Base-by-base conservation (phyloP, 2,888 invertebrate species). In the Lordiphosa fenestrarum region DNA sequence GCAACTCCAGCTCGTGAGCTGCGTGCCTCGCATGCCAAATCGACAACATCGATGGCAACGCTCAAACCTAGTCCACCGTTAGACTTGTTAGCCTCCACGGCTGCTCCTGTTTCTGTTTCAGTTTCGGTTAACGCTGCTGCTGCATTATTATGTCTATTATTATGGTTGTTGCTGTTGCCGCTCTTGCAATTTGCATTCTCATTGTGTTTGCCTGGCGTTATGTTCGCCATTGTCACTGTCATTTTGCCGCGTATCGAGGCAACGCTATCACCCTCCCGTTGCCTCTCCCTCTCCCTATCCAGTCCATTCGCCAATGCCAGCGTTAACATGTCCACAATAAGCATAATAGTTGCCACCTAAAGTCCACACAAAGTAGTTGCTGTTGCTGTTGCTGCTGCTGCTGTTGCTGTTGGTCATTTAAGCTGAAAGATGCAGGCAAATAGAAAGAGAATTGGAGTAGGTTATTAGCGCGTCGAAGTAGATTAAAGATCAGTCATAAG, bases 261-360 rank as follows among this genome's bases (percentile, higher is more conserved):
- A 19, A 36, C 33, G 37, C 40, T 36, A 36, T 67, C 64, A 49
- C 56, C 53, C 36, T 39, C 25, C 21, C 21, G 52, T 41, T 59
- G 54, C 21, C 59, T 35, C 38, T 49, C 33, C 40, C 25, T 33
- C 13, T 39, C 19, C n/a, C 64, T 38, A 46, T 73, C 63, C 33
- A 78, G 54, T 50, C 67, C 82, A 48, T 66, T 84, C 33, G 73
- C 53, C 66, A 80, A 47, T 19, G 85, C 80, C 66, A 80, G 41
- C 30, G 85, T 78, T 49, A 80, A 60, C 80, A 80, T 80, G 62
- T 80, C 80, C 62, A 84, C 85, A 69, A 80, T 82, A 38, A 80
- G 76, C 80, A 80, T 80, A 46, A 41, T 66, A 63, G 63, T 48
- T 47, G 44, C 52, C 47, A 44, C 41, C 21, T 40, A n/a, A 42